A percentile compares a stretch with the other conserved stretches of the same genome.
Conservation (phyloP, 2,888 invertebrate species). For the Deilephila porcellus region DNA sequence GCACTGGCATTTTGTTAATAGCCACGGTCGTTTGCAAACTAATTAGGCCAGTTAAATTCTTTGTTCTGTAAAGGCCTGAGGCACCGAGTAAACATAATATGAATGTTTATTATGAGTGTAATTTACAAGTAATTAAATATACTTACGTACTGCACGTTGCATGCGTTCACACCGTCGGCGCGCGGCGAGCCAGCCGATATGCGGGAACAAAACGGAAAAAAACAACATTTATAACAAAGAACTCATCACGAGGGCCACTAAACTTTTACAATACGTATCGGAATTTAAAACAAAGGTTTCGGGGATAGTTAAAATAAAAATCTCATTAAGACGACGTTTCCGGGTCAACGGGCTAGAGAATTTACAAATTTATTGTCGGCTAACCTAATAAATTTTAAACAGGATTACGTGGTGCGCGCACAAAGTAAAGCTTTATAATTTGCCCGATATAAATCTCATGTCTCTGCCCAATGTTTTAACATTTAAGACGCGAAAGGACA, state of each 20-base stretch:
- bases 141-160: constrained; percentile 72
- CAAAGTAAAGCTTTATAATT: constrained; percentile 81
- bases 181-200: constrained; percentile 52
- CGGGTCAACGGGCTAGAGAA: constrained; percentile 77
- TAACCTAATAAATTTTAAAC: constrained; percentile 82
- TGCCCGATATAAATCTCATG: constrained; percentile 76
- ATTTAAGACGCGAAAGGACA: constrained; percentile 42
- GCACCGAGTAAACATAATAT: constrained; percentile 41
- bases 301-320: constrained; percentile 64
- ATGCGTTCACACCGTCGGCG: constrained; percentile 49
- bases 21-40: constrained; percentile 43
- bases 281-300: constrained; percentile 54
- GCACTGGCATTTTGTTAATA: constrained; percentile 51
- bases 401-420: constrained; percentile 78
- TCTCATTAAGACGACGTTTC: constrained; percentile 73
- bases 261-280: constrained; percentile 40
- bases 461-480: constrained; percentile 65
- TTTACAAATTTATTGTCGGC: constrained; percentile 80
- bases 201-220: constrained; percentile 55
- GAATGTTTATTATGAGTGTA: constrained; percentile 46
- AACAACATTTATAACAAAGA: constrained; percentile 38
- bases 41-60: constrained; percentile 51
- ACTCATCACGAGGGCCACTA: constrained; percentile 32
- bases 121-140: constrained; percentile 53
- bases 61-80: constrained; percentile 46